Percentiles rank a stretch among this genome's conserved stretches.
Evolutionary conservation across 2,797 vertebrate genomes (phyloP).

Genomic region (Mycteria americana): DNA sequence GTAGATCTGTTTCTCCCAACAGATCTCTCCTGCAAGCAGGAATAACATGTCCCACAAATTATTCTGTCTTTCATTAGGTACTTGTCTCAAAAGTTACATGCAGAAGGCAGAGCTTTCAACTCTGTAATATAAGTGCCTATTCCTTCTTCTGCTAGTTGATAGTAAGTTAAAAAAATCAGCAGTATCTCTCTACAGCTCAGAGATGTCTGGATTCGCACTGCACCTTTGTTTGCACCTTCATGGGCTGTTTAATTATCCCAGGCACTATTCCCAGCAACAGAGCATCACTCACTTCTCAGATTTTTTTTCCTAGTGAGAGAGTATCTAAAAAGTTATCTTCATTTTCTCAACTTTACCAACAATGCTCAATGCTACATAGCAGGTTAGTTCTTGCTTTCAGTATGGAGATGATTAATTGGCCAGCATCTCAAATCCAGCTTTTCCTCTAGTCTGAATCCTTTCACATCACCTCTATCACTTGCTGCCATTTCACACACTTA

Average conservation of each 20-base stretch:
- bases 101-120: neutral
- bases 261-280: neutral
- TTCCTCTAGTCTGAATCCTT: neutral
- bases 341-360: neutral
- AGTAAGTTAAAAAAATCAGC: neutral
- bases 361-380: neutral
- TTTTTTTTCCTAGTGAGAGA: neutral
- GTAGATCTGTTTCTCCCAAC: neutral
- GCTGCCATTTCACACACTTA: neutral
- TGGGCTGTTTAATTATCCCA: neutral
- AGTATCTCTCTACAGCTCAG: neutral
- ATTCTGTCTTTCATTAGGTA: neutral
- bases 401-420: neutral
- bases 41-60: neutral
- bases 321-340: neutral
- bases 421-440: neutral
- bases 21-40: neutral
- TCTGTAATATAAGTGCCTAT: neutral
- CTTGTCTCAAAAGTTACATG: neutral
- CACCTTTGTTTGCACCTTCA: neutral
- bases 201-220: neutral
- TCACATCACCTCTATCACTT: neutral
- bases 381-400: neutral
- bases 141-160: neutral
- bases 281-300: neutral